Evolutionary conservation across 2,113 vertebrate genomes (phyloP), one percentile per base, ranked within the genome.

Genomic region (Stigmatopora nigra): DNA sequence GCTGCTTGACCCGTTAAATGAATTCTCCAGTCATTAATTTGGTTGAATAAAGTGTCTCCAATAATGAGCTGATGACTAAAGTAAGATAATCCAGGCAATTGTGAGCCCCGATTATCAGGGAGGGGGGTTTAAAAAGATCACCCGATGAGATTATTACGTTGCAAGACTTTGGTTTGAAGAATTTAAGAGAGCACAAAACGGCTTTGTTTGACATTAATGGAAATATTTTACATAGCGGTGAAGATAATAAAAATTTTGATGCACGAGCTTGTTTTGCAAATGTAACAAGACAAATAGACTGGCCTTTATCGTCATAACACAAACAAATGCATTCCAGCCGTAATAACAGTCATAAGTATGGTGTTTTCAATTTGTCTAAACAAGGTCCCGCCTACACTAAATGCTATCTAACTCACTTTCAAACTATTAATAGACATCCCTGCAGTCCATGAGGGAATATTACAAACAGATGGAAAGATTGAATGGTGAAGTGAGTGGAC

Each of bases 401-500:
- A 56, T 48, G 66, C n/a, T 31, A 57, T 73, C 63, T 72, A 70
- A 78, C 66, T 77, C 69, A 74, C 67, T 80, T 79, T 73, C 60
- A 31, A 59, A 9, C 81, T 77, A 79, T 70, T 69, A 82, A 84
- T 82, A 85, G 73, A 82, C 70, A 61, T 52, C 46, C 65, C 76
- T 68, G 69, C 71, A 58, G 58, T 77, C 76, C 35, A 8, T 8
- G 65, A 67, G 76, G 56, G 59, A 70, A 77, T 64, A 66, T 70
- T 65, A 70, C 63, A 63, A 76, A 70, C 79, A 71, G 72, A 62
- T 73, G 72, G 70, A 76, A 64, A 66, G 77, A 61, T 25, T 38
- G 71, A 73, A 52, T 13, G 61, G 70, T 65, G 13, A 47, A 31
- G 57, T 53, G 67, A 77, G 78, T 64, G 72, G 70, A 76, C 60